Conservation (phyloP, 2,113 vertebrate genomes). For the Oenanthe melanoleuca region DNA sequence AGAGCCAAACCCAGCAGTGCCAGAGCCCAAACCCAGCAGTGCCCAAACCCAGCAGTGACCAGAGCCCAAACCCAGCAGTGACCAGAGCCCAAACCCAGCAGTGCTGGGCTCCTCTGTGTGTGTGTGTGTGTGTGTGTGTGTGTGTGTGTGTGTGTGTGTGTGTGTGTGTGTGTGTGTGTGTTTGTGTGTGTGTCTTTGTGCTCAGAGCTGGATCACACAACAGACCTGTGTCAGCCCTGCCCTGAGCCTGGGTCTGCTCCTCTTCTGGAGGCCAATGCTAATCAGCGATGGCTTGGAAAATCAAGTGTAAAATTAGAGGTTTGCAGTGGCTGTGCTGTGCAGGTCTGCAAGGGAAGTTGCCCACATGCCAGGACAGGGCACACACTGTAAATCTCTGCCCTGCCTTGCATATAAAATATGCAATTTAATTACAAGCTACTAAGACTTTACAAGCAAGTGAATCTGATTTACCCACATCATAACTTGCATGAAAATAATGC, state of each 20-base stretch:
- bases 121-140: too few species aligned
- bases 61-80: too few species aligned
- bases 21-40: too few species aligned
- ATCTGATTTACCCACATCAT: constrained; percentile 31
- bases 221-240: background rate
- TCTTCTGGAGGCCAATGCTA: background rate
- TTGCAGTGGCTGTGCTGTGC: background rate
- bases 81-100: background rate
- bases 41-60: too few species aligned
- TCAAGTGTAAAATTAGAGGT: background rate
- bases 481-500: constrained; percentile 42
- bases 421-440: constrained; percentile 44
- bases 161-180: too few species aligned
- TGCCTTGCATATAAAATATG: background rate
- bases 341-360: background rate
- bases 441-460: constrained; percentile 24
- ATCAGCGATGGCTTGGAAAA: background rate
- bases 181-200: background rate
- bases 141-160: too few species aligned
- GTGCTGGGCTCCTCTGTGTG: background rate
- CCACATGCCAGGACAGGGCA: background rate
- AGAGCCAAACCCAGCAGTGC: too few species aligned
- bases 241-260: background rate
- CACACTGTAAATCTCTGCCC: background rate
- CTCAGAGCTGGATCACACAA: background rate